Percentiles rank a stretch among this genome's conserved stretches.
phyloP scores from a whole-genome alignment of 1,140 invertebrate species.

The Cyclargus thomasi region DNA sequence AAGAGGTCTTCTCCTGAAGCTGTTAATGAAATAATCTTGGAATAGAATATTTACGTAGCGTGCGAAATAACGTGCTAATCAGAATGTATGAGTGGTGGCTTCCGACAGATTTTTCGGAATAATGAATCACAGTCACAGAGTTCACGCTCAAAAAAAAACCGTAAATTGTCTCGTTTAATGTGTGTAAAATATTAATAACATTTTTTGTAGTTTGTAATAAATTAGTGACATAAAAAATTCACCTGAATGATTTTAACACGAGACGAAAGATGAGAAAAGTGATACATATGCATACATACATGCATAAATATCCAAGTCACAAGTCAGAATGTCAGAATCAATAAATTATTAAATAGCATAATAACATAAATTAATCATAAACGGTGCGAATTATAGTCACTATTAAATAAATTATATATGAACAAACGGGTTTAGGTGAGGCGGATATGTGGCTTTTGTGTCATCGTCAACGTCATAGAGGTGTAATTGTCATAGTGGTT shows the following conservation, averaged over 20 bases:
- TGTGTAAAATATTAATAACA: not conserved
- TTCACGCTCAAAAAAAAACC: not conserved
- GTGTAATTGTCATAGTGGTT: not conserved
- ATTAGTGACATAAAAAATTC: not conserved
- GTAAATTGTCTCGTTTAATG: constrained; percentile 2
- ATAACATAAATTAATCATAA: not conserved
- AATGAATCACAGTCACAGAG: not conserved
- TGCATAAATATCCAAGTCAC: too few species aligned
- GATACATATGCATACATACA: too few species aligned
- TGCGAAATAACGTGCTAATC: not conserved
- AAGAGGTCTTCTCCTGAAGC: not conserved
- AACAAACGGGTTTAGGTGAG: not conserved
- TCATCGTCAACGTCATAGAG: not conserved
- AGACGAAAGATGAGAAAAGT: not conserved
- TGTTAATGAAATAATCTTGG: not conserved
- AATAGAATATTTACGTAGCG: constrained; percentile 1
- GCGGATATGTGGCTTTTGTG: not conserved
- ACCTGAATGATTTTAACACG: not conserved
- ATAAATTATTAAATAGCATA: too few species aligned
- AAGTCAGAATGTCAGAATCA: too few species aligned
- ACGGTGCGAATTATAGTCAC: not conserved
- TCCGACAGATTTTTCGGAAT: constrained; percentile 10
- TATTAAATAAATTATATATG: not conserved
- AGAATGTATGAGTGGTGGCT: constrained; percentile 7
- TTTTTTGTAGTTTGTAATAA: not conserved